Evolutionary conservation across 2,888 invertebrate genomes (phyloP), one percentile per base, ranked within the genome.

Genomic region (Callimorpha dominula): DNA sequence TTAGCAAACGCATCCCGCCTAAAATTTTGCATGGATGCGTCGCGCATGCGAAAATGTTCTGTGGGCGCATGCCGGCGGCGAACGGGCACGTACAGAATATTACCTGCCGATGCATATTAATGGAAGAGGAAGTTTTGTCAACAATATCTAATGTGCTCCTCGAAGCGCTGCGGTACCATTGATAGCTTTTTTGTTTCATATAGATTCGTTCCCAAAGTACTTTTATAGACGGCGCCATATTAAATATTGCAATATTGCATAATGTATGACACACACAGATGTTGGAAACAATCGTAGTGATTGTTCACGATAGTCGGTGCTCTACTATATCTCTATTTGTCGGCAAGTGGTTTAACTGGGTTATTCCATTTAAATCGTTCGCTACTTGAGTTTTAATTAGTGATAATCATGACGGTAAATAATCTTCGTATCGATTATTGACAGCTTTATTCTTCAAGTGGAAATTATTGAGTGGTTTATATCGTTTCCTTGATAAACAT

Each of bases 11-110:
- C 95, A 95, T 95, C 94, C 95, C 93, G 92, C 95, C 95, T 94
- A 95, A 95, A 95, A 95, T 95, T 95, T 94, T 93, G 95, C 95
- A 95, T 94, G 93, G 91, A 95, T 94, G 95, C 93, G 95, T 91
- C 87, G 91, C 91, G 95, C 94, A 95, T 95, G 93, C 91, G 92
- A 90, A 95, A 92, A 89, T 88, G 87, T 85, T 79, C 79, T 77
- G 76, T 70, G 82, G 79, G 86, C 86, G 85, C 87, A 83, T 81
- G 84, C 81, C 87, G 89, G 87, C 91, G 90, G 88, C 91, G 89
- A 92, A 87, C 87, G 82, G 76, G 85, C 95, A 95, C 95, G 95
- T 95, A 87, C 92, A 82, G 89, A 87, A 92, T 90, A 93, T 94
- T 94, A 94, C 94, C 94, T 93, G 93, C 83, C 89, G 94, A 95